Conservation (phyloP, 2,113 vertebrate species). For the Toxotes jaculatrix region DNA sequence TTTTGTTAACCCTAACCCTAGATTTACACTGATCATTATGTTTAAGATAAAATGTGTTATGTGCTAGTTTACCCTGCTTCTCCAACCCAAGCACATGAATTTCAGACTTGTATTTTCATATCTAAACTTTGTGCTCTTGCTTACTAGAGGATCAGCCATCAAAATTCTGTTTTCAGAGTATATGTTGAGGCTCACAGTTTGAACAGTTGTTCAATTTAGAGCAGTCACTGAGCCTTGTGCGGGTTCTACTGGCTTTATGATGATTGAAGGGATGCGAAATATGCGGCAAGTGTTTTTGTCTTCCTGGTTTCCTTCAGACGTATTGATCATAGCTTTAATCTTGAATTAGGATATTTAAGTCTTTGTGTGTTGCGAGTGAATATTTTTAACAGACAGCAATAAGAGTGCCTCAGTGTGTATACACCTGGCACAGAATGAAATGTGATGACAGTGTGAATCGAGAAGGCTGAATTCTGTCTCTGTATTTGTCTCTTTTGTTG, state of each 20-base stretch:
- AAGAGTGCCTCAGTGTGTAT: slow-evolving; percentile 58
- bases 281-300: slow-evolving; percentile 17
- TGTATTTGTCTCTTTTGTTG: slow-evolving; percentile 25
- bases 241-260: slow-evolving; percentile 4
- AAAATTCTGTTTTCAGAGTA: slow-evolving; percentile 23
- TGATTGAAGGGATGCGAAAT: slow-evolving; percentile 13
- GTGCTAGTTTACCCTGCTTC: neutral
- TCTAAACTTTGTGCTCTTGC: neutral
- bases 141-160: neutral
- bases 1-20: no score
- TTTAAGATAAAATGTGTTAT: neutral
- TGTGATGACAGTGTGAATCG: neutral
- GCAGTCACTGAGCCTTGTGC: neutral
- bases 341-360: slow-evolving; percentile 17
- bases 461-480: slow-evolving; percentile 17
- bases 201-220: neutral
- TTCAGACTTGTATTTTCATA: slow-evolving; percentile 16
- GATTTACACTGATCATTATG: neutral
- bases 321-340: slow-evolving; percentile 66
- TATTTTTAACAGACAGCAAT: slow-evolving; percentile 54
- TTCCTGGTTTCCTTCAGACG: slow-evolving; percentile 39
- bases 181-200: neutral
- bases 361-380: slow-evolving; percentile 28
- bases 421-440: slow-evolving; percentile 50
- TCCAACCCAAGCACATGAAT: neutral